phyloP scores from a whole-genome alignment of 2,113 vertebrate species.

The Hippoglossus stenolepis region DNA sequence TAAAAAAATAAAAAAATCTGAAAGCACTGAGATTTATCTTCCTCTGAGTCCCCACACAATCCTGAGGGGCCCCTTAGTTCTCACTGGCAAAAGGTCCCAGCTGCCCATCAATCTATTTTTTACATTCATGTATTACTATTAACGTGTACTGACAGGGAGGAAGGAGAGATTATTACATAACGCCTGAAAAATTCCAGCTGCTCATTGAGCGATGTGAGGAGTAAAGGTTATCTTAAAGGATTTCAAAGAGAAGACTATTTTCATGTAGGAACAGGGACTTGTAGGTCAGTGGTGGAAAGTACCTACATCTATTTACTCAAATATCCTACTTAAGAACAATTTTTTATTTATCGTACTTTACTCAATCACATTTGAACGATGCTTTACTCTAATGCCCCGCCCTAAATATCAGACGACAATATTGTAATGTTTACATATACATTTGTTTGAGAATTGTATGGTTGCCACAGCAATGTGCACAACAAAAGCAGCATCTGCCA shows the following conservation, averaged over 20 bases:
- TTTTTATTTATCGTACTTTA: too few relatives aligned
- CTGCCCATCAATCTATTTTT: neutral
- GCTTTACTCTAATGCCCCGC: too few relatives aligned
- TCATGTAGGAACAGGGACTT: neutral
- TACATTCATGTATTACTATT: neutral
- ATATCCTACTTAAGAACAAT: too few relatives aligned
- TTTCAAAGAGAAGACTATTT: too few relatives aligned
- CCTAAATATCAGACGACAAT: too few relatives aligned
- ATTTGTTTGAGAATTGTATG: too few relatives aligned
- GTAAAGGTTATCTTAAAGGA: neutral
- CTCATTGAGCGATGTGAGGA: neutral
- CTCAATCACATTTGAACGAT: too few relatives aligned
- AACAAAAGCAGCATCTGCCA: too few relatives aligned
- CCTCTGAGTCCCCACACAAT: neutral
- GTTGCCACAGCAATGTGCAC: too few relatives aligned
- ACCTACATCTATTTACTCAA: neutral
- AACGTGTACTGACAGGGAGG: neutral
- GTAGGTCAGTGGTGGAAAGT: too few relatives aligned
- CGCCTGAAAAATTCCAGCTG: neutral
- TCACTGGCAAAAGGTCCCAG: neutral
- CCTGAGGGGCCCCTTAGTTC: too few relatives aligned
- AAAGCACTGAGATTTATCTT: neutral
- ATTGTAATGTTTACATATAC: too few relatives aligned
- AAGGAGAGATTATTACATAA: neutral
- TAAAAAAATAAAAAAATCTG: neutral